Evolutionary conservation across 1,140 invertebrate species (phyloP).

Genomic region (Lordiphosa stackelbergi): DNA sequence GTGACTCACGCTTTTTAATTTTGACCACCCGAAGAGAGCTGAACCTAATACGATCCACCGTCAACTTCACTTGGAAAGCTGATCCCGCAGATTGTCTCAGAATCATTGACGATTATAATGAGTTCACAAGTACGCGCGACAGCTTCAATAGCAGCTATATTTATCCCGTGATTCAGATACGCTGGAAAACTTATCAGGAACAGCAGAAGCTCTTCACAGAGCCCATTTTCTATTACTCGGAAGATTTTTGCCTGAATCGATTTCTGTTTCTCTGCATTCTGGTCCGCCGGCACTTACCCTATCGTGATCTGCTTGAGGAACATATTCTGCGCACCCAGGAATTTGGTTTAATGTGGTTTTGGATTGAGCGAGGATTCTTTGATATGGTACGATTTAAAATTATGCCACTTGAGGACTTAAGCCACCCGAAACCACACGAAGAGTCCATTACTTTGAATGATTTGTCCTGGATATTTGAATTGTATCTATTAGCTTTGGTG

Average conservation of each 20-base stretch:
- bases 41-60: background rate
- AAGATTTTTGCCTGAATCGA: conserved; percentile 30
- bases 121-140: conserved; percentile 21
- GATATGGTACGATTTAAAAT: conserved; percentile 31
- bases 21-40: background rate
- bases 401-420: conserved; percentile 14
- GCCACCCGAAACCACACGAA: background rate
- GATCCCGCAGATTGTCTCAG: background rate
- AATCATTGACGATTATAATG: conserved; percentile 5
- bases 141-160: conserved; percentile 31
- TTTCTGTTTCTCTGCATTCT: conserved; percentile 24
- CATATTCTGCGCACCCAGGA: conserved; percentile 34
- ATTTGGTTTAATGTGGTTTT: conserved; percentile 34
- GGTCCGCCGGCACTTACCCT: conserved; percentile 27
- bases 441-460: conserved; percentile 18
- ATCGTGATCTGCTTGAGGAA: conserved; percentile 40
- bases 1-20: conserved; percentile 22
- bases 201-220: conserved; percentile 34
- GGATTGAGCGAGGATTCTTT: conserved; percentile 27
- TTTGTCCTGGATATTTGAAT: conserved; percentile 18
- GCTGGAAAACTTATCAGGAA: conserved; percentile 32
- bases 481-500: conserved; percentile 13
- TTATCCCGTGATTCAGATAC: conserved; percentile 23
- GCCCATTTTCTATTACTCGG: conserved; percentile 40
- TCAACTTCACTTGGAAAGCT: background rate